Evolutionary conservation across 2,113 vertebrate species (phyloP).

Genomic region (Diadophis punctatus): DNA sequence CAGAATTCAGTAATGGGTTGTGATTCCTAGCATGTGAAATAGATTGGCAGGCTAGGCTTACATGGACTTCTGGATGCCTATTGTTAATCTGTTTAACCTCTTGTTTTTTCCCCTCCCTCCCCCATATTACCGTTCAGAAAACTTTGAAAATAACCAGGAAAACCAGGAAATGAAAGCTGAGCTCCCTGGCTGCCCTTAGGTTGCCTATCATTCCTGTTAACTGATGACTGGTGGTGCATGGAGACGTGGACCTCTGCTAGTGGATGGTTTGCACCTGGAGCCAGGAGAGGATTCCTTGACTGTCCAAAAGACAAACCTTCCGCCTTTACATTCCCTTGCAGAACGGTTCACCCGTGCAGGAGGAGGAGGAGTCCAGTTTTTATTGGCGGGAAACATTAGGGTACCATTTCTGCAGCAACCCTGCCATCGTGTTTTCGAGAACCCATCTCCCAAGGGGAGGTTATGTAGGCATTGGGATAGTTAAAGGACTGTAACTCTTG

Average conservation of each 20-base stretch:
- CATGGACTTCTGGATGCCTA: not conserved
- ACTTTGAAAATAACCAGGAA: not conserved
- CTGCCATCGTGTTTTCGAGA: not conserved
- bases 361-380: not conserved
- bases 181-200: not conserved
- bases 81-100: not conserved
- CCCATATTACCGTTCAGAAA: not conserved
- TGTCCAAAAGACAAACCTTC: not conserved
- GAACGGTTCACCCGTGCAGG: not conserved
- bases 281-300: conserved; percentile 1
- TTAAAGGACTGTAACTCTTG: not conserved
- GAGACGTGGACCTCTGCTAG: not conserved
- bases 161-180: not conserved
- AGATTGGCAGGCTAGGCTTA: not conserved
- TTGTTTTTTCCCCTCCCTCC: not conserved
- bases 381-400: not conserved
- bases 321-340: not conserved
- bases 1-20: not conserved
- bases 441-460: not conserved
- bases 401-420: not conserved
- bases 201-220: conserved; percentile 6
- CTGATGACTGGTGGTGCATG: not conserved
- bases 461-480: not conserved
- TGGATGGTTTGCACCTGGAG: not conserved
- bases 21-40: not conserved